phyloP scores from a whole-genome alignment of 2,888 invertebrate genomes.

The Baccha elongata region DNA sequence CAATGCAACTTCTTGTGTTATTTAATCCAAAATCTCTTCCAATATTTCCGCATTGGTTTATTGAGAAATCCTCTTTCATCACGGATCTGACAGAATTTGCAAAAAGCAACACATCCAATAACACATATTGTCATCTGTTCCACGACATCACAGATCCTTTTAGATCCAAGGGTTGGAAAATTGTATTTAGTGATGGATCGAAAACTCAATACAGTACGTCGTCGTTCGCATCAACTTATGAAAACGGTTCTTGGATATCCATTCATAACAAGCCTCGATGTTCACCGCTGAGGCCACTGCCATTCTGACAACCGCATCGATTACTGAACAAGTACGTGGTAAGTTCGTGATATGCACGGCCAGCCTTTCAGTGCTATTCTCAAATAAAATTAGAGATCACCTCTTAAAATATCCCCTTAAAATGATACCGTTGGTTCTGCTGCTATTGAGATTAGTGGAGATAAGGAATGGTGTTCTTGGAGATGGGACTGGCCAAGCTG shows the following conservation, averaged over 20 bases:
- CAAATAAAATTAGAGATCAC: no score
- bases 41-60: constrained; percentile 2
- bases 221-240: constrained; percentile 4
- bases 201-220: not conserved
- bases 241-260: not conserved
- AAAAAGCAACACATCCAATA: not conserved
- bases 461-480: not conserved
- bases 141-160: not conserved
- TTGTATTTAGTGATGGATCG: not conserved
- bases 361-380: no score
- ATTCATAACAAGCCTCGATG: not conserved
- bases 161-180: not conserved
- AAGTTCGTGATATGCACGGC: not conserved
- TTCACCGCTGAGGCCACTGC: not conserved
- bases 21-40: not conserved
- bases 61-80: not conserved
- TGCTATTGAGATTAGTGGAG: not conserved
- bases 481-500: not conserved
- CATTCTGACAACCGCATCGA: not conserved
- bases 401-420: no score
- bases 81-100: not conserved
- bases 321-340: not conserved
- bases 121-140: not conserved
- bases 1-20: not conserved
- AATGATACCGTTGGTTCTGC: not conserved